Base-by-base conservation (phyloP, 1,140 invertebrate genomes). In the Pteromalus puparum region DNA sequence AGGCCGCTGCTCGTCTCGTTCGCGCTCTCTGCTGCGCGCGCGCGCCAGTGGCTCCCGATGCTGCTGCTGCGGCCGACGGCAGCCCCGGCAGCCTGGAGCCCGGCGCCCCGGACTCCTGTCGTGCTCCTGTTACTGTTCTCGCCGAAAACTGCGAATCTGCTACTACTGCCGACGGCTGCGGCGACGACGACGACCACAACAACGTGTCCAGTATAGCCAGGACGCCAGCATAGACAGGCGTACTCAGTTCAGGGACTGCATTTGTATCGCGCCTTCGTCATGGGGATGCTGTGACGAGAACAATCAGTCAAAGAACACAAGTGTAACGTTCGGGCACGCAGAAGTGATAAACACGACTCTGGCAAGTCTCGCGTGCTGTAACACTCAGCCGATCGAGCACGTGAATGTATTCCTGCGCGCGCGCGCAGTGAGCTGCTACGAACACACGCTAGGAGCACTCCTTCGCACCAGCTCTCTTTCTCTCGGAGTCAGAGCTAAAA, bases 1-100 rank as follows among this genome's bases (percentile, higher is more conserved):
- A 89, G 90, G 89, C 87, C 89, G 88, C 88, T 26, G 72, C 73
- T 75, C 38, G 38, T 42, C 38, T 42, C 38, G 38, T 42, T 42
- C 38, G n/a, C 6, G 46, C 42, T 21, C 34, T 15, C 30, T 46
- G 38, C 26, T 13, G 26, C 53, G 18, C 46, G 38, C 21, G 26
- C 10, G n/a, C 67, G 24, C 18, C 34, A 12, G 30, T 9, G 65
- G 68, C 46, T n/a, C 70, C 28, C 18, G 74, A 68, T 65, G n/a
- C 67, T 72, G 46, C 84, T 68, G 53, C 68, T 46, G n/a, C n/a
- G 70, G 13, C 38, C 21, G 26, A 28, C 13, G 77, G 65, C 84
- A 42, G 61, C 67, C 79, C 77, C 75, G 73, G 42, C 84, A 74
- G 80, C 78, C 24, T 28, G 12, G n/a, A n/a, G 76, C 28, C 76